A percentile compares a stretch with the other conserved stretches of the same genome.
These are phyloP conservation scores for Pseudorectes ferrugineus DNA, from an alignment of 2,113 vertebrate species.

Conservation along the genomic window DNA sequence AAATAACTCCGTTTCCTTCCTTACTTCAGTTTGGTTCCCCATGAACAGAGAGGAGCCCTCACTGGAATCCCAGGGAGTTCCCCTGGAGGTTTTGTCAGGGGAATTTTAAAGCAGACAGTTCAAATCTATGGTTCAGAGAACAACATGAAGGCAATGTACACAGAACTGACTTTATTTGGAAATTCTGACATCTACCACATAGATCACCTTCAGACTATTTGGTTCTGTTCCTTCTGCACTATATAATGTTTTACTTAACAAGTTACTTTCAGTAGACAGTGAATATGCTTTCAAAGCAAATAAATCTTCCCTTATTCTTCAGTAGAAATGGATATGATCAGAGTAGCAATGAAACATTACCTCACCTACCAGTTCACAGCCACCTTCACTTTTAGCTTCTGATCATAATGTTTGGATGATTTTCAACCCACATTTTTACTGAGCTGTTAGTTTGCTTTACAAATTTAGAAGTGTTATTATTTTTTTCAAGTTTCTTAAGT, in stretches of 20 bases:
- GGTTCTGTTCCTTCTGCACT: not conserved
- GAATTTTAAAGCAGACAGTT: not conserved
- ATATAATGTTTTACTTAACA: not conserved
- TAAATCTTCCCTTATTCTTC: not conserved
- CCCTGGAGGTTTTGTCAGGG: not conserved
- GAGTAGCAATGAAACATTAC: not conserved
- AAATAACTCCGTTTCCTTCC: not conserved
- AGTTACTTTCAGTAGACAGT: not conserved
- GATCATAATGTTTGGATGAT: not conserved
- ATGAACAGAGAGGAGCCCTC: not conserved
- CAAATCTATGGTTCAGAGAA: not conserved
- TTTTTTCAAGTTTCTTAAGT: not conserved
- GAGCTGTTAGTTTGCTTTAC: not conserved
- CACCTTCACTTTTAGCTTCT: not conserved
- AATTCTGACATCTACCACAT: not conserved
- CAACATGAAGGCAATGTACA: not conserved
- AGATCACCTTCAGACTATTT: not conserved
- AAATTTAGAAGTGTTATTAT: not conserved
- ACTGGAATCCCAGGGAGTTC: not conserved
- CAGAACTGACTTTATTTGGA: not conserved
- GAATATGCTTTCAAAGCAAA: not conserved
- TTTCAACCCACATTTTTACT: not conserved
- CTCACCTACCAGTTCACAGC: not conserved
- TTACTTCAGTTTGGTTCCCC: not conserved
- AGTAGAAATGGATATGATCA: not conserved